Evolutionary conservation across 2,888 invertebrate species (phyloP).

Genomic region (Ennomos quercinarius): DNA sequence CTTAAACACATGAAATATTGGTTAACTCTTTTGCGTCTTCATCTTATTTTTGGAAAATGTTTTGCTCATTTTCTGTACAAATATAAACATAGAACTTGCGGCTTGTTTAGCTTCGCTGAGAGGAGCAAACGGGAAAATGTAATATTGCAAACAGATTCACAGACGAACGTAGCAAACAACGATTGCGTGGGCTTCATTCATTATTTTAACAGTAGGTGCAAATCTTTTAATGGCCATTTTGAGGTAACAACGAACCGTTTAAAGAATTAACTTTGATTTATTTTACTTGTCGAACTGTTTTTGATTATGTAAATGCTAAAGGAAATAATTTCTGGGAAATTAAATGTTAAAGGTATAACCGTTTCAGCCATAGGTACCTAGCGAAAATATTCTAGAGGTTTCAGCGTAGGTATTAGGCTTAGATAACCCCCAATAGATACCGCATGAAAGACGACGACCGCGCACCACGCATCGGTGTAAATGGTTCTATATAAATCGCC

Average conservation of each 20-base stretch:
- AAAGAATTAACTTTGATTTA: no score
- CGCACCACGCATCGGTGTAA: no score
- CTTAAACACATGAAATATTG: constrained; percentile 45
- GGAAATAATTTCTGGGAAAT: no score
- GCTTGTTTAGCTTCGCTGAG: constrained; percentile 3
- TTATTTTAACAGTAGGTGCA: background rate
- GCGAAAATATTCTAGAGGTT: no score
- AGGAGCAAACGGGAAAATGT: constrained; percentile 17
- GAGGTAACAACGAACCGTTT: background rate
- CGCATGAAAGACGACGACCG: no score
- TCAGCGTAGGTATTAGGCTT: no score
- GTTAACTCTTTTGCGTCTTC: constrained; percentile 41
- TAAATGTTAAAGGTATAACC: no score
- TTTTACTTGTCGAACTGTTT: background rate
- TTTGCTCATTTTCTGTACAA: constrained; percentile 30
- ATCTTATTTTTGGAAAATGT: constrained; percentile 32
- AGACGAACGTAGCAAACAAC: constrained; percentile 11
- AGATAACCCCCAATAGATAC: no score
- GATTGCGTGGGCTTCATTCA: constrained; percentile 10
- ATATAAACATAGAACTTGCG: constrained; percentile 34
- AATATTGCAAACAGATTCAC: constrained; percentile 12
- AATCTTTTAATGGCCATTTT: background rate
- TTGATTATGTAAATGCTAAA: no score
- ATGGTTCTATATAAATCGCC: no score
- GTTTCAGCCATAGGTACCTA: no score